Percentiles rank a stretch among this genome's conserved stretches.
Conservation (phyloP, 1,140 invertebrate species). For the Macrotrachela quadricornifera region DNA sequence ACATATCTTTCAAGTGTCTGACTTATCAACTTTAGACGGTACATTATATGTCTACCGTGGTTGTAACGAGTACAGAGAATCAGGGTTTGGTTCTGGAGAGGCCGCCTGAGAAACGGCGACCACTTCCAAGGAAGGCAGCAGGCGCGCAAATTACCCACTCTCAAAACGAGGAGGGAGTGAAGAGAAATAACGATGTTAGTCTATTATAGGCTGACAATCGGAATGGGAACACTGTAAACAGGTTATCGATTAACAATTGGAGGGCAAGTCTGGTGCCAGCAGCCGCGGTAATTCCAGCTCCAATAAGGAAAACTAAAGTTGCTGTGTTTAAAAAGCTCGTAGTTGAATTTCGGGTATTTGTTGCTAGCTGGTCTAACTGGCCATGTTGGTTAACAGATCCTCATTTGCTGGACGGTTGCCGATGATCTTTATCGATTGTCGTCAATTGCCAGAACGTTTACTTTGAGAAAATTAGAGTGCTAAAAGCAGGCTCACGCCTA, state of each 20-base stretch:
- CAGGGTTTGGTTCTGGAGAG: conserved; percentile 40
- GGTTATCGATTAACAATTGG: conserved; percentile 62
- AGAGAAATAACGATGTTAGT: conserved; percentile 62
- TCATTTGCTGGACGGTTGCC: conserved; percentile 17
- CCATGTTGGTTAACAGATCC: conserved; percentile 27
- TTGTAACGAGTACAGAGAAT: conserved; percentile 49
- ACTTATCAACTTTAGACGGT: conserved; percentile 65
- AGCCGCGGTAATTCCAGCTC: conserved; percentile 66
- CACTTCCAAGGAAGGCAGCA: conserved; percentile 76
- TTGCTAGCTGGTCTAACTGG: not conserved
- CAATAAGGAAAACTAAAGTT: conserved; percentile 66
- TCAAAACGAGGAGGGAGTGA: conserved; percentile 51
- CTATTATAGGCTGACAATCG: conserved; percentile 54
- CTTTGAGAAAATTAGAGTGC: conserved; percentile 65
- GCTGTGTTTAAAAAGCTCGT: conserved; percentile 32
- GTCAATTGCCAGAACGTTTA: conserved; percentile 34
- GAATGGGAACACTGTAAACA: conserved; percentile 72
- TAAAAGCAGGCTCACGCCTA: conserved; percentile 50
- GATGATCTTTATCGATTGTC: conserved; percentile 28
- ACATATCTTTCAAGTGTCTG: conserved; percentile 61
- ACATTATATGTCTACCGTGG: conserved; percentile 53
- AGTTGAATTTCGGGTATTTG: conserved; percentile 20
- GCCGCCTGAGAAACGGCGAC: conserved; percentile 72
- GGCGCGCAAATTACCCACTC: conserved; percentile 67
- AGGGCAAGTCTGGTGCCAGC: conserved; percentile 76